These are phyloP conservation scores for Phragmatobia fuliginosa DNA, from an alignment of 2,888 invertebrate genomes.

Conservation along the genomic window DNA sequence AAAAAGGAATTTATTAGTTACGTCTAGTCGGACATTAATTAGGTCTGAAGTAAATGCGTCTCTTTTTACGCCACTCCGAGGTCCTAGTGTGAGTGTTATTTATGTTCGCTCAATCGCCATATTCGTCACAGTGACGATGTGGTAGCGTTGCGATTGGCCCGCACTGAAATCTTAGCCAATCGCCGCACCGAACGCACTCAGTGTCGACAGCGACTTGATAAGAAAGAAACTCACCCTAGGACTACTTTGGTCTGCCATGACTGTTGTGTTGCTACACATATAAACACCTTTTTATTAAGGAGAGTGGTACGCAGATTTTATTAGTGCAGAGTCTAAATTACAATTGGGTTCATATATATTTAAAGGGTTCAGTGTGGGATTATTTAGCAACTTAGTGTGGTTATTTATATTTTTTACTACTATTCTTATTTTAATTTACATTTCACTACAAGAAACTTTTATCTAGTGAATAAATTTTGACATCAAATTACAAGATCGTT, in stretches of 20 bases:
- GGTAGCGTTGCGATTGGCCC: too few relatives aligned
- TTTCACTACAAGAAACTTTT: neutral
- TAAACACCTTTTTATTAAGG: neutral
- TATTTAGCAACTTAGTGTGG: neutral
- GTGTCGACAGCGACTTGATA: too few relatives aligned
- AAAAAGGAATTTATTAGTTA: neutral
- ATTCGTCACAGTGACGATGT: neutral
- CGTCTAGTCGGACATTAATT: neutral
- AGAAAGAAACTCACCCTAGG: neutral
- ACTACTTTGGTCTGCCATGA: neutral
- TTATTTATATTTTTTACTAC: neutral
- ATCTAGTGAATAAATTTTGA: neutral
- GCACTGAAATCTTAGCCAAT: too few relatives aligned
- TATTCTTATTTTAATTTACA: neutral
- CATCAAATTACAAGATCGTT: neutral
- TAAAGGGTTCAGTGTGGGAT: neutral
- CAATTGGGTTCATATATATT: neutral
- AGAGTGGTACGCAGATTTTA: neutral
- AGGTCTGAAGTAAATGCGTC: neutral
- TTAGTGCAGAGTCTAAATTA: neutral
- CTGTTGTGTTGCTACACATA: neutral
- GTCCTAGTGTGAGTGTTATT: neutral
- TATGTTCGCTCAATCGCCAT: neutral
- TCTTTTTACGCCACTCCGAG: neutral
- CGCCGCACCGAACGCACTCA: too few relatives aligned